A percentile compares a stretch with the other conserved stretches of the same genome.
Conservation (phyloP, 2,797 vertebrate species). For the Galago senegalensis region DNA sequence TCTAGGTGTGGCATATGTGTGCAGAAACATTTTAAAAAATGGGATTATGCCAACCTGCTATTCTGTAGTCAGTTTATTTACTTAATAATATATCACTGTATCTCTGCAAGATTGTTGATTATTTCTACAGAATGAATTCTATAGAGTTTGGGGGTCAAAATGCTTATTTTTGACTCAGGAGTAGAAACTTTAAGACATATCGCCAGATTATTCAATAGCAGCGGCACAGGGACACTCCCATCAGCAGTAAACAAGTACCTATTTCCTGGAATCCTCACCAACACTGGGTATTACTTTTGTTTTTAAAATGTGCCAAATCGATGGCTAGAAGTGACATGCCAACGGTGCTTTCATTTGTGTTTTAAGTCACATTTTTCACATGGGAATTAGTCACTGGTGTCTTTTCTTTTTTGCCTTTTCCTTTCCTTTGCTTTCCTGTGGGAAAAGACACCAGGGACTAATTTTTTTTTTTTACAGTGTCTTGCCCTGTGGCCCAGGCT, state of each 20-base stretch:
- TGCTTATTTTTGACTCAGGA: neutral
- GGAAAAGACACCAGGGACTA: too few relatives aligned
- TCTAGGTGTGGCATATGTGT: neutral
- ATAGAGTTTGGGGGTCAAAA: neutral
- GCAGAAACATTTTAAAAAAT: neutral
- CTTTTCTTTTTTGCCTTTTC: neutral
- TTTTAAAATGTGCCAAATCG: neutral
- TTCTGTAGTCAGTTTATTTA: neutral
- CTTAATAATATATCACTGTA: neutral
- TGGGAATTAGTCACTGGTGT: neutral
- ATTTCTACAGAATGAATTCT: neutral
- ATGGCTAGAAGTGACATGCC: neutral
- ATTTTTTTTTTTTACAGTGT: too few relatives aligned
- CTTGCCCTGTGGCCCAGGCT: too few relatives aligned
- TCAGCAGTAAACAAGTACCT: too few relatives aligned
- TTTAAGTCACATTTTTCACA: neutral
- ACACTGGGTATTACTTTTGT: neutral
- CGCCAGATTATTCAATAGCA: neutral
- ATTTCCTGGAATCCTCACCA: neutral
- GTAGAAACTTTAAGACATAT: neutral
- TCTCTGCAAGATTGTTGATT: neutral
- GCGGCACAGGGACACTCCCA: fast-evolving
- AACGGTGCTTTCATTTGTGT: neutral
- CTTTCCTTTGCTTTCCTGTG: too few relatives aligned
- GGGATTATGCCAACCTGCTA: neutral